Evolutionary conservation across 2,888 invertebrate species (phyloP).

Genomic region (Drosophila paracracens): DNA sequence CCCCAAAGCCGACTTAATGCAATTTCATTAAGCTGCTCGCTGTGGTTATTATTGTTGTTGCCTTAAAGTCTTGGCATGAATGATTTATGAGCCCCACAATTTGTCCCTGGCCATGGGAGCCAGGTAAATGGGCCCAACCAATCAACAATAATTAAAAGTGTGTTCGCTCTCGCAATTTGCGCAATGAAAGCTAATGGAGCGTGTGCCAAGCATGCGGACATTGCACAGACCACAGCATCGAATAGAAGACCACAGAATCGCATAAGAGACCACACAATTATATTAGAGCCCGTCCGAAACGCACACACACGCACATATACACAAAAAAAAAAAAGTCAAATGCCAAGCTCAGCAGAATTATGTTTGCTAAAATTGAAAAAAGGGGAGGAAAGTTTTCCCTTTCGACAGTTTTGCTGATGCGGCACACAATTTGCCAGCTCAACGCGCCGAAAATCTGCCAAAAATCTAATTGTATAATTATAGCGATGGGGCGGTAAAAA

Average conservation of each 20-base stretch:
- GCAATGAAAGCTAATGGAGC: constrained; percentile 46
- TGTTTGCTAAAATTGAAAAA: constrained; percentile 7
- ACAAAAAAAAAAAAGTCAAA: constrained; percentile 4
- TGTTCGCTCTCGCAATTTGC: constrained; percentile 3
- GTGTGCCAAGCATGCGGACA: constrained; percentile 29
- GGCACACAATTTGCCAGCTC: constrained; percentile 54
- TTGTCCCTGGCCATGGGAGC: constrained; percentile 2
- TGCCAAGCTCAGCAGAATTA: constrained; percentile 17
- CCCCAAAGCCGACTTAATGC: constrained; percentile 47
- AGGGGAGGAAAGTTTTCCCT: background rate
- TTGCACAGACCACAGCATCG: constrained; percentile 13
- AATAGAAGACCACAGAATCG: constrained; percentile 2
- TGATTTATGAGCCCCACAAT: constrained; percentile 52
- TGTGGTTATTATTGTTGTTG: constrained; percentile 21
- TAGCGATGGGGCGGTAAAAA: constrained; percentile 10
- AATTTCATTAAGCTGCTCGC: constrained; percentile 62
- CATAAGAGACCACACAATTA: constrained; percentile 6
- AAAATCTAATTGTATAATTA: constrained; percentile 56
- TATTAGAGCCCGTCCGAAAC: background rate
- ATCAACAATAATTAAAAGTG: constrained; percentile 38
- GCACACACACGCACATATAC: background rate
- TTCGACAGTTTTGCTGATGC: constrained; percentile 34
- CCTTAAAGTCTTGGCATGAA: constrained; percentile 52
- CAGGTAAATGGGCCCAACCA: constrained; percentile 38
- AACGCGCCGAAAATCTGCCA: constrained; percentile 46